Evolutionary conservation across 2,888 invertebrate species (phyloP).

Genomic region (Sarcophaga subvicina): DNA sequence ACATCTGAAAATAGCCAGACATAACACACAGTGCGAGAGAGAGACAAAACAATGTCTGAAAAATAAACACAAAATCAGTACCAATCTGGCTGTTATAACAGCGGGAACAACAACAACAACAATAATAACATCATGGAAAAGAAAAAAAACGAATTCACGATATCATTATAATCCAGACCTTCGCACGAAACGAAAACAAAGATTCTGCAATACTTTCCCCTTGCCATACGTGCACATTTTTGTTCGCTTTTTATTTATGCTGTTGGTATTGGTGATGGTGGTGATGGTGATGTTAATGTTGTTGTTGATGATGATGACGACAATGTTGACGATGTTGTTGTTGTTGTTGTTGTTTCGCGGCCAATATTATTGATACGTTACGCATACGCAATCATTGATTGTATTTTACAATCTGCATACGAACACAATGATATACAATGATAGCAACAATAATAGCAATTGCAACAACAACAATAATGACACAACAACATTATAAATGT

Average conservation of each 20-base stretch:
- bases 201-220: too few species aligned
- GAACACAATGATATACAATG: neutral
- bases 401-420: constrained; percentile 34
- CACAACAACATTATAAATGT: constrained; percentile 4
- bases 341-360: constrained; percentile 28
- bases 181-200: too few species aligned
- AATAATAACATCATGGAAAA: constrained; percentile 31
- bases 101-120: constrained; percentile 15
- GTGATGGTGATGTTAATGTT: neutral
- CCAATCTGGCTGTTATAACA: constrained; percentile 45
- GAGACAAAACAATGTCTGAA: constrained; percentile 1
- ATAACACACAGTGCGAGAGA: too few species aligned
- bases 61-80: constrained; percentile 14
- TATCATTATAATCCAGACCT: too few species aligned
- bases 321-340: constrained; percentile 4
- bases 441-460: neutral
- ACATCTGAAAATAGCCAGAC: neutral
- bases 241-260: too few species aligned
- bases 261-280: too few species aligned
- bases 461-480: neutral
- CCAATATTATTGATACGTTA: constrained; percentile 61
- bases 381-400: constrained; percentile 44
- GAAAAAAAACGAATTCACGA: constrained; percentile 4
- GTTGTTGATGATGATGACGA: neutral
- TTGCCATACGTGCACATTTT: neutral